These are phyloP conservation scores for Centropyge bicolor DNA, from an alignment of 2,797 vertebrate species.

Conservation along the genomic window DNA sequence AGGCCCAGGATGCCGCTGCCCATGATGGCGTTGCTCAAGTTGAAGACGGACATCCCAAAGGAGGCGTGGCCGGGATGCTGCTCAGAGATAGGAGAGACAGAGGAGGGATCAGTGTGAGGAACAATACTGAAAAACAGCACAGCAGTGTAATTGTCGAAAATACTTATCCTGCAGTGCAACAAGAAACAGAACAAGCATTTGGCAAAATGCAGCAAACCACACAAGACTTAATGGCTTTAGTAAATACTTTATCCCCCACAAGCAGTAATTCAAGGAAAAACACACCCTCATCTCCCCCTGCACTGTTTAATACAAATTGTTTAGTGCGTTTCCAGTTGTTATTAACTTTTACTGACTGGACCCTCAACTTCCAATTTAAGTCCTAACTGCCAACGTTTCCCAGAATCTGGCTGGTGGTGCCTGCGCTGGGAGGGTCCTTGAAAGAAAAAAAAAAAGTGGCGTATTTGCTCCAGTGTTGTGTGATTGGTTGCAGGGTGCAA, in stretches of 20 bases:
- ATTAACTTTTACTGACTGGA: conserved; percentile 20
- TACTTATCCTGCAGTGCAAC: neutral
- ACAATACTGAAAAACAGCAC: neutral
- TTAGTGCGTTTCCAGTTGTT: neutral
- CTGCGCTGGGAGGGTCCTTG: neutral
- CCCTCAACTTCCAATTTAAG: neutral
- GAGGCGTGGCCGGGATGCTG: conserved; percentile 94
- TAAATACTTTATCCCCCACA: conserved; percentile 1
- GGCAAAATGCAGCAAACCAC: neutral
- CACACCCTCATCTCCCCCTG: neutral
- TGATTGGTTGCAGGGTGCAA: neutral
- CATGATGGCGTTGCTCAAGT: conserved; percentile 98
- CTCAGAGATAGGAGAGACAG: conserved; percentile 33
- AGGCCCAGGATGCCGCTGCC: conserved; percentile 97
- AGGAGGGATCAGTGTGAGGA: neutral
- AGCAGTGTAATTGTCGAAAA: no score
- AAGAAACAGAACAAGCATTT: neutral
- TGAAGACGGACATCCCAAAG: conserved; percentile 97
- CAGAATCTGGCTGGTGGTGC: neutral
- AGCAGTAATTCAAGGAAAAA: conserved; percentile 8
- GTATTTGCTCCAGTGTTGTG: neutral
- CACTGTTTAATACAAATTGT: neutral
- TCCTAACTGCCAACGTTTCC: neutral
- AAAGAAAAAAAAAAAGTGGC: neutral
- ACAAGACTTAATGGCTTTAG: neutral